Evolutionary conservation across 1,140 invertebrate genomes (phyloP), one percentile per base, ranked within the genome.

Genomic region (Euura saliciscinereae): DNA sequence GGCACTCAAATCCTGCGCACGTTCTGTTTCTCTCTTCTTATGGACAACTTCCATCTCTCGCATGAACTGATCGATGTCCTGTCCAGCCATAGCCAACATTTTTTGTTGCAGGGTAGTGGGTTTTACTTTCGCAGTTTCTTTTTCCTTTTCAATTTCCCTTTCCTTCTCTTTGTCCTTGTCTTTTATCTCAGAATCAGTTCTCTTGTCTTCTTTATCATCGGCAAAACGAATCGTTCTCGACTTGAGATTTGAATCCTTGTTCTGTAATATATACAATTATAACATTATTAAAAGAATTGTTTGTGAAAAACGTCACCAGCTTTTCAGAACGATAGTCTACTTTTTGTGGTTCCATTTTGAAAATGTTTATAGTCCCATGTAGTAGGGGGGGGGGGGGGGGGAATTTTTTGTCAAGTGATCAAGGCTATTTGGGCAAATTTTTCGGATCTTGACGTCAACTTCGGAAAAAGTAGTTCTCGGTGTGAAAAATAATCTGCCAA

Each of bases 61-160:
- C 93, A 96, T 96, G 80, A 96, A 96, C 66, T 95, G 92, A 79
- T 97, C 95, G n/a, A 96, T 94, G 81, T 97, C 95, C 86, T 97
- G 95, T 2, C 95, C 95, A 13, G 94, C 93, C 80, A 96, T 91
- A 6, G 92, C 92, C 73, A 96, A 89, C 94, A 96, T 96, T 81
- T 94, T 92, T 74, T 95, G 94, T 77, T 96, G 94, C 8, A 96
- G 80, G 2, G 91, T 91, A 1, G 93, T 94, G 2, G 94, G 93
- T 78, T 94, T 94, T 0, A 90, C 88, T 69, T 90, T 88, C 2
- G 83, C 71, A 44, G 66, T 46, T 51, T 45, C 44, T 13, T 10
- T 44, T 45, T 43, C 59, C 28, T 43, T 11, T 13, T 51, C 44
- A 3, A 83, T 70, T 28, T 88, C 86, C 68, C 81, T 82, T 2